phyloP scores from a whole-genome alignment of 2,113 vertebrate genomes.

The Anthoscopus minutus region DNA sequence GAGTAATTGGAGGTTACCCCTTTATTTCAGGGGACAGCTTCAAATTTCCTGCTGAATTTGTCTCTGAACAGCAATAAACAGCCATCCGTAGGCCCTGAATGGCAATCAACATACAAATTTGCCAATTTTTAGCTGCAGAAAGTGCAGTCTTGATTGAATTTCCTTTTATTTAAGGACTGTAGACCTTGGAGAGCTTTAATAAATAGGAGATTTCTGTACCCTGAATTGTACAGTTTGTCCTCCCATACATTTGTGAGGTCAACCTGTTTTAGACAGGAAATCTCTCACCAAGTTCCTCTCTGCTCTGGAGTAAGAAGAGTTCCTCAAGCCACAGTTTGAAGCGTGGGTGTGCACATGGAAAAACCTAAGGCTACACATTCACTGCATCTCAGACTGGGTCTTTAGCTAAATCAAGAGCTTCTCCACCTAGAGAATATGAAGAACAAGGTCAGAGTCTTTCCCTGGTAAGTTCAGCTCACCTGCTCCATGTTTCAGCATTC shows the following conservation, averaged over 20 bases:
- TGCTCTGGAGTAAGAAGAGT: background rate
- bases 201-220: background rate
- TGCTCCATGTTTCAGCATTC: background rate
- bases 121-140: background rate
- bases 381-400: background rate
- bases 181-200: background rate
- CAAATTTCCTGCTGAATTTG: background rate
- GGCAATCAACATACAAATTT: background rate
- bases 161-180: background rate
- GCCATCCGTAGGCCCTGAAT: background rate
- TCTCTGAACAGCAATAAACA: background rate
- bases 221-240: background rate
- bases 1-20: background rate
- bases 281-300: background rate
- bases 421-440: background rate
- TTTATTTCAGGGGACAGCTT: background rate
- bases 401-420: background rate
- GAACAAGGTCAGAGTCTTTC: background rate
- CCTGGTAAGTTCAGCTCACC: background rate
- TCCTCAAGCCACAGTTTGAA: background rate
- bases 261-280: background rate
- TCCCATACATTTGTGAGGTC: background rate
- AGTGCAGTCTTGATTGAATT: background rate
- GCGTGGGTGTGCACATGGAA: accelerated
- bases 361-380: background rate